Percentiles rank a stretch among this genome's conserved stretches.
Evolutionary conservation across 92 coral and sea anemone genomes (phyloP).

Genomic region (Palythoa caribaeorum): DNA sequence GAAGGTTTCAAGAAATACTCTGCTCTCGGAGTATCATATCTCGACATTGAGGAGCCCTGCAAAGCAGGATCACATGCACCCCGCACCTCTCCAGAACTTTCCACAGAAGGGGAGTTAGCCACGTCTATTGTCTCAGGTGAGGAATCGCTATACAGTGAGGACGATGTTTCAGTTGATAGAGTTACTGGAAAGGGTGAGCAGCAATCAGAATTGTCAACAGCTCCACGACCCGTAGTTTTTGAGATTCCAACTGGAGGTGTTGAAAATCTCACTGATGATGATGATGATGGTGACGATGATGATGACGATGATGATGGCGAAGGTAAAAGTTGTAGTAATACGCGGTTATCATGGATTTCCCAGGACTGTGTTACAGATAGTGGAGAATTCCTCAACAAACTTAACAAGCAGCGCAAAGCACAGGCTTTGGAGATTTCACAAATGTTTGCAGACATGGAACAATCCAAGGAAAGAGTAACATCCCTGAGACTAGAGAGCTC

Average conservation of each 20-base stretch:
- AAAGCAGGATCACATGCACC: conserved; percentile 69
- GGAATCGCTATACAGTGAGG: conserved; percentile 59
- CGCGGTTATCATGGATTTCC: conserved; percentile 51
- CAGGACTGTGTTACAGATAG: conserved; percentile 80
- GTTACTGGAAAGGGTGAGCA: conserved; percentile 38
- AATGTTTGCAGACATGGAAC: conserved; percentile 71
- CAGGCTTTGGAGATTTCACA: conserved; percentile 78
- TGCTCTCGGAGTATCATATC: conserved; percentile 63
- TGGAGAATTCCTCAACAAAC: conserved; percentile 64
- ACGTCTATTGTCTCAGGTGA: conserved; percentile 34
- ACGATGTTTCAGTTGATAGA: conserved; percentile 36
- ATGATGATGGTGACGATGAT: not conserved
- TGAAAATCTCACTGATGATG: conserved; percentile 68
- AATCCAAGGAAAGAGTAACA: conserved; percentile 58
- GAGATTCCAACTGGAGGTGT: conserved; percentile 82
- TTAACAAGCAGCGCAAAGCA: conserved; percentile 56
- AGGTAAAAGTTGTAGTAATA: not conserved
- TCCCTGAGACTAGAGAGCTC: conserved; percentile 48
- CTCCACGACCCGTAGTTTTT: conserved; percentile 72
- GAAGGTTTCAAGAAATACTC: conserved; percentile 84
- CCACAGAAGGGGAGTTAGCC: conserved; percentile 21
- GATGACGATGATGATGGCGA: not conserved
- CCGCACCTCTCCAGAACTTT: conserved; percentile 74
- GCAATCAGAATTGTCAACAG: conserved; percentile 39
- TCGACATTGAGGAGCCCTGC: conserved; percentile 10